Evolutionary conservation across 2,888 invertebrate genomes (phyloP).

Genomic region (Ochropleura leucogaster): DNA sequence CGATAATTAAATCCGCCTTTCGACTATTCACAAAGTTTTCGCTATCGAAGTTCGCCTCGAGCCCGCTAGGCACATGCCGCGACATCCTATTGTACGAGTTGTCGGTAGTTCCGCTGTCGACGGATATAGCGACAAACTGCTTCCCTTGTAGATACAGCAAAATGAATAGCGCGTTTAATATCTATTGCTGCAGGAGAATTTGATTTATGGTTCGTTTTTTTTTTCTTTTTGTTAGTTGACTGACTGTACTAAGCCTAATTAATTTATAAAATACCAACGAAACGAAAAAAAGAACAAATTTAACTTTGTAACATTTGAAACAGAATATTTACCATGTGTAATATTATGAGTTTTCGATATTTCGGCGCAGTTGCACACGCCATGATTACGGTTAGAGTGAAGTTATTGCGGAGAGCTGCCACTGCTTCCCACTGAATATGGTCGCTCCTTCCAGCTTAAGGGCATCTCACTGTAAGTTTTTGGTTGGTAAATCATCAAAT

Average conservation of each 20-base stretch:
- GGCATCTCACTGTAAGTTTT: too few relatives aligned
- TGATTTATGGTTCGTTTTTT: slow-evolving; percentile 12
- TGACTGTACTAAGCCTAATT: background rate
- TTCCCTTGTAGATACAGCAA: slow-evolving; percentile 74
- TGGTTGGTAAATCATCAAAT: too few relatives aligned
- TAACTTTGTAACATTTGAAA: too few relatives aligned
- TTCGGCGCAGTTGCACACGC: too few relatives aligned
- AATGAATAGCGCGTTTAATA: slow-evolving; percentile 50
- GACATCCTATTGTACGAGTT: slow-evolving; percentile 59
- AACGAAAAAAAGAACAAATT: too few relatives aligned
- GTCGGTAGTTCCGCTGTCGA: slow-evolving; percentile 39
- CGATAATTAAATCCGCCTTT: slow-evolving; percentile 34
- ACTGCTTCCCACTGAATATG: too few relatives aligned
- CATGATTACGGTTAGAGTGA: too few relatives aligned
- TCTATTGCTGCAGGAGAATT: slow-evolving; percentile 15
- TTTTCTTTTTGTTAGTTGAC: background rate
- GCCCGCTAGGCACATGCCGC: slow-evolving; percentile 40
- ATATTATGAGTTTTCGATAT: too few relatives aligned
- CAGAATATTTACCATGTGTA: too few relatives aligned
- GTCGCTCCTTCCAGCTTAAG: too few relatives aligned
- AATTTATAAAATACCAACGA: background rate
- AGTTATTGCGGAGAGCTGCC: too few relatives aligned
- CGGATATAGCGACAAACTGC: slow-evolving; percentile 79
- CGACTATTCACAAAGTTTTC: slow-evolving; percentile 38
- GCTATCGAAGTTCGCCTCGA: slow-evolving; percentile 51